Evolutionary conservation across 2,888 invertebrate genomes (phyloP), one percentile per base, ranked within the genome.

Genomic region (Deroplatys truncata): DNA sequence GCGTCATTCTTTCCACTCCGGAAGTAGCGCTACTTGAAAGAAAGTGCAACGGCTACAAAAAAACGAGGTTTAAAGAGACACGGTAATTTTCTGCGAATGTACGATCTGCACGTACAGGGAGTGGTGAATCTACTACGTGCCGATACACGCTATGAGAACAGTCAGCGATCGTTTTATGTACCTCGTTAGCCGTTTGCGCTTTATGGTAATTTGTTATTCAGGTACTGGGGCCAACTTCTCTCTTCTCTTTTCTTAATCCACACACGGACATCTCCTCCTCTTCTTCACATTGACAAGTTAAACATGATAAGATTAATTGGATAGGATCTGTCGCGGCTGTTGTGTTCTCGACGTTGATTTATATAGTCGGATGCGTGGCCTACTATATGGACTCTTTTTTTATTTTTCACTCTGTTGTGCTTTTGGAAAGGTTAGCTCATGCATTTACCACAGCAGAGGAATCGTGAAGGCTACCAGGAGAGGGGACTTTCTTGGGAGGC

Each of bases 291-390:
- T 87, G 87, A 87, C 87, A 87, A 83, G 87, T 20, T 35, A 35
- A 83, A 82, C 56, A 20, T 82, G 28, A 29, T 86, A 86, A 86
- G 86, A 86, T 86, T 86, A 86, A 86, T 86, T 86, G 86, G 86
- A 49, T 86, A 86, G 7, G 29, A 82, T 82, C 86, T 82, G 28
- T 43, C 82, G 29, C 82, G n/a, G 28, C 25, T 86, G 49, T 82
- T 82, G 29, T 56, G 9, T 20, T 29, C 20, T 10, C 28, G 86
- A 86, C 86, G 7, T 82, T 86, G 86, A 86, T 86, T 86, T 86
- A 86, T 86, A 20, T 82, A 49, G 28, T 56, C 15, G 28, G n/a
- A 85, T 16, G 85, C 85, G 25, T 72, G 56, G 56, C 20, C 56
- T 72, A 72, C 20, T 72, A 72, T 72, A 72, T 72, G 56, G 56